A percentile compares a stretch with the other conserved stretches of the same genome.
phyloP scores from a whole-genome alignment of 2,797 vertebrate species.

The Danionella dracula region DNA sequence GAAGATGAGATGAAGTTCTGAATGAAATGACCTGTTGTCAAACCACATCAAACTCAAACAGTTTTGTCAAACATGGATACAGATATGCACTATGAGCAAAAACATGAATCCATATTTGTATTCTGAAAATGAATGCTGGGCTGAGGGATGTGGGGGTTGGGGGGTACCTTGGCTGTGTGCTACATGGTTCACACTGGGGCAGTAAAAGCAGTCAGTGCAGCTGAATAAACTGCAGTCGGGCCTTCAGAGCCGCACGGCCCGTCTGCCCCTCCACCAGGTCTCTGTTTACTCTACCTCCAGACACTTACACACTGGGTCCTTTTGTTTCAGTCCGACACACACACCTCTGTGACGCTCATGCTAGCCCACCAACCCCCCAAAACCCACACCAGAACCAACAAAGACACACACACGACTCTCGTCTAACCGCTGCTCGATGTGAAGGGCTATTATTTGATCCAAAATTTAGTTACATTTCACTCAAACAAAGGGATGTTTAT shows the following conservation, averaged over 20 bases:
- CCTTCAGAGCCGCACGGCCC: conserved; percentile 33
- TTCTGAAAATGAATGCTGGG: conserved; percentile 10
- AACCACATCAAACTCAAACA: not conserved
- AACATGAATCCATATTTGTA: not conserved
- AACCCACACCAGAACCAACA: conserved; percentile 26
- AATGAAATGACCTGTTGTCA: not conserved
- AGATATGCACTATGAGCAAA: too few species aligned
- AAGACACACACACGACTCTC: conserved; percentile 14
- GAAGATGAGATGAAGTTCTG: not conserved
- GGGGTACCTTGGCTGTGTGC: conserved; percentile 37
- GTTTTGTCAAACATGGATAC: not conserved
- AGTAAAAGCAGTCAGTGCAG: conserved; percentile 67
- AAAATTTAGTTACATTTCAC: not conserved
- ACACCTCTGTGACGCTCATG: conserved; percentile 32
- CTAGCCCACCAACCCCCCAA: conserved; percentile 20
- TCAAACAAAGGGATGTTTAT: not conserved
- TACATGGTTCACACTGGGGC: conserved; percentile 43
- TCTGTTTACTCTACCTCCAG: conserved; percentile 88
- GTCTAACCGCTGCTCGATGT: conserved; percentile 2
- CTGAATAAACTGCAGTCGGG: conserved; percentile 78
- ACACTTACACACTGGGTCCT: conserved; percentile 79
- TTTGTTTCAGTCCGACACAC: conserved; percentile 70
- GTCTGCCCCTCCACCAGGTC: conserved; percentile 56
- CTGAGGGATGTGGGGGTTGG: not conserved
- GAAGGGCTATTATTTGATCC: not conserved